Evolutionary conservation across 2,888 invertebrate genomes (phyloP).

Genomic region (Venustoraphidia nigricollis): DNA sequence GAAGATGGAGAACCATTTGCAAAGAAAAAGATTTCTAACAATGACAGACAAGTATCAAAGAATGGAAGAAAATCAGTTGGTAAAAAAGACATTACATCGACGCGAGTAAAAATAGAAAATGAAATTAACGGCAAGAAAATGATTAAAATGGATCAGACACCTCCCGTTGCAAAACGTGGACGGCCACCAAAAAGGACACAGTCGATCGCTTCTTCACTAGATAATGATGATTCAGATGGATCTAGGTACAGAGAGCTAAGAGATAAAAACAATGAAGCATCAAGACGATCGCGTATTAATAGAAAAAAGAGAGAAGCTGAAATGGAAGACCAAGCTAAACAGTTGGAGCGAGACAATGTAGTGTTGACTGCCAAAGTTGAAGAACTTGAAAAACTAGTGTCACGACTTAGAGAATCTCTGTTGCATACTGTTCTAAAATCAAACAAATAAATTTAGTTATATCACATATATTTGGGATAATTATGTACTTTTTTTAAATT

Average conservation of each 20-base stretch:
- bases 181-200: conserved; percentile 38
- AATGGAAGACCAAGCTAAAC: conserved; percentile 28
- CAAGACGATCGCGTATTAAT: conserved; percentile 55
- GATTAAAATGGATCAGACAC: conserved; percentile 12
- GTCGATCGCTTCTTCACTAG: conserved; percentile 20
- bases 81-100: no score
- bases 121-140: no score
- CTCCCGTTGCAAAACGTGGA: conserved; percentile 26
- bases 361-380: conserved; percentile 47
- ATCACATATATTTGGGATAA: no score
- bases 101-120: no score
- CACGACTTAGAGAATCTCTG: conserved; percentile 45
- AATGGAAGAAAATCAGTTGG: no score
- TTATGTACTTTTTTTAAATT: no score
- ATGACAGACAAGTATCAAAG: no score
- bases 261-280: conserved; percentile 67
- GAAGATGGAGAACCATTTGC: no score
- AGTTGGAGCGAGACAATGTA: conserved; percentile 45
- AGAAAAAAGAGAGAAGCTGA: conserved; percentile 41
- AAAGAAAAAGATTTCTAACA: no score
- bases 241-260: conserved; percentile 49
- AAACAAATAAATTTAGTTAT: not conserved
- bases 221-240: conserved; percentile 31
- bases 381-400: conserved; percentile 51
- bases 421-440: conserved; percentile 43